phyloP scores from a whole-genome alignment of 1,140 invertebrate genomes.

The Anastrepha ludens region DNA sequence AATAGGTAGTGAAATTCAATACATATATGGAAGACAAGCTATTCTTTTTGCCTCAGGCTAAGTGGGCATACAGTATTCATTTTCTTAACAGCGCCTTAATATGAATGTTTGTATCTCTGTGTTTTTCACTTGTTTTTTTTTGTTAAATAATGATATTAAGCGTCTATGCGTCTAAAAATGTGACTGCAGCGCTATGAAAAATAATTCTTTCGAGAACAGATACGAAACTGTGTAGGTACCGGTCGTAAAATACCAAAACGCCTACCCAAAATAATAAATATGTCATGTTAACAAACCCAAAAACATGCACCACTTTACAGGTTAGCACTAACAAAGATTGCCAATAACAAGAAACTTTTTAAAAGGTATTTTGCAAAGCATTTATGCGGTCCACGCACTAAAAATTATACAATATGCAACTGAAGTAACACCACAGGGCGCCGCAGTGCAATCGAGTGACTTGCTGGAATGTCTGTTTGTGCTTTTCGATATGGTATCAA shows the following conservation, averaged over 20 bases:
- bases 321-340: background rate
- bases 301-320: slow-evolving; percentile 14
- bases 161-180: no score
- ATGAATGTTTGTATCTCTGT: background rate
- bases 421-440: slow-evolving; percentile 21
- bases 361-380: slow-evolving; percentile 48
- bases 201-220: background rate
- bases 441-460: background rate
- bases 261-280: slow-evolving; percentile 40
- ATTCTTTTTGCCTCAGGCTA: no score
- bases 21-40: no score
- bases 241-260: slow-evolving; percentile 40
- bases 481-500: no score
- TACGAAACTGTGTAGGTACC: slow-evolving; percentile 19
- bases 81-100: background rate
- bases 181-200: no score
- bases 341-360: slow-evolving; percentile 15
- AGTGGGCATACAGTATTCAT: no score
- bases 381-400: slow-evolving; percentile 44
- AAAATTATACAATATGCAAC: slow-evolving; percentile 40
- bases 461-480: no score
- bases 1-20: no score
- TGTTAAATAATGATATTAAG: no score
- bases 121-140: background rate
- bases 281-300: slow-evolving; percentile 17